These are phyloP conservation scores for Andrena marginata DNA, from an alignment of 2,888 invertebrate genomes.

Conservation along the genomic window DNA sequence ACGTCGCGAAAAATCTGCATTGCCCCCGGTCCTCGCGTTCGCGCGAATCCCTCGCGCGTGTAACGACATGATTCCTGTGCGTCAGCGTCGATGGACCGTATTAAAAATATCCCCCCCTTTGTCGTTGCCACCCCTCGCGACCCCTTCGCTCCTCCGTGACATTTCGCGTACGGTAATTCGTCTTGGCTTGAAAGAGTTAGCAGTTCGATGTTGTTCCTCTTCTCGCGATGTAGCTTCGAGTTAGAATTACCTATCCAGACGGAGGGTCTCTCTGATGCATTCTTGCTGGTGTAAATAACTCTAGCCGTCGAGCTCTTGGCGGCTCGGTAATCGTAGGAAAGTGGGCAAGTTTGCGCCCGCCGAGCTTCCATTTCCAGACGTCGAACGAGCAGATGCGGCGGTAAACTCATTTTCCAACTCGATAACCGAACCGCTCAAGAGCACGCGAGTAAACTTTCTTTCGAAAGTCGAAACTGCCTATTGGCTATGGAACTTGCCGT, in stretches of 20 bases:
- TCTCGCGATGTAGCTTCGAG: too few species aligned
- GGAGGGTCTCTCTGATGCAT: too few species aligned
- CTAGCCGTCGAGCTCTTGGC: not conserved
- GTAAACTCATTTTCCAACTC: constrained; percentile 71
- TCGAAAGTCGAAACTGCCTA: constrained; percentile 34
- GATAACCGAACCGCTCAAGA: constrained; percentile 62
- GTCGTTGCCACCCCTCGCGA: too few species aligned
- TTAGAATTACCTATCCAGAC: too few species aligned
- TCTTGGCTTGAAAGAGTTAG: too few species aligned
- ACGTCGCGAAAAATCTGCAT: not conserved
- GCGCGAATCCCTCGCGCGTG: not conserved
- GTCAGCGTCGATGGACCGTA: too few species aligned
- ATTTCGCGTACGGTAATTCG: too few species aligned
- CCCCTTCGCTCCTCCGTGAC: too few species aligned
- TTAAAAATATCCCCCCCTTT: too few species aligned
- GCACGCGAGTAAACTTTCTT: constrained; percentile 61
- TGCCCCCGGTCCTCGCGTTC: not conserved
- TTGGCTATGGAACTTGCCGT: not conserved
- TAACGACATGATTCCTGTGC: too few species aligned
- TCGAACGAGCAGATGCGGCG: constrained; percentile 26
- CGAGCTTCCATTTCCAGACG: constrained; percentile 22
- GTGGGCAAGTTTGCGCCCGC: constrained; percentile 23
- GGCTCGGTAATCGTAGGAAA: constrained; percentile 7
- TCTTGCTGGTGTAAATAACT: too few species aligned
- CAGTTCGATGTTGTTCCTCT: too few species aligned